phyloP scores from a whole-genome alignment of 1,140 invertebrate genomes.

The Berghia stephanieae region DNA sequence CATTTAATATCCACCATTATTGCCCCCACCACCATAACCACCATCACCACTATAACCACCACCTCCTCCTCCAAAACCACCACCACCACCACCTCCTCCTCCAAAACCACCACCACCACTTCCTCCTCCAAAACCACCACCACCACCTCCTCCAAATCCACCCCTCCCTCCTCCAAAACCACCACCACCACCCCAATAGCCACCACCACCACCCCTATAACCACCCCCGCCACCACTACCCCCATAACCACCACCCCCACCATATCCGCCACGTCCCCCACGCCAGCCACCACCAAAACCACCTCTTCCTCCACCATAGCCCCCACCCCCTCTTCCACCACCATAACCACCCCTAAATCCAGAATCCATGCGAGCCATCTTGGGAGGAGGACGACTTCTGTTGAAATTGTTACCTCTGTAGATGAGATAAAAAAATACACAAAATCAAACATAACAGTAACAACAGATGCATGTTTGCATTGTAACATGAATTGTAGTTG shows the following conservation, averaged over 20 bases:
- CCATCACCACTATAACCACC: neutral
- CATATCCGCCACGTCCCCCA: neutral
- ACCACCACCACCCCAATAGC: slow-evolving; percentile 12
- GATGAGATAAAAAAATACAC: neutral
- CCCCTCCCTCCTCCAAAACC: neutral
- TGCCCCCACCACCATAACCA: neutral
- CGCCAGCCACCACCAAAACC: too few relatives aligned
- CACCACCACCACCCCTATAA: slow-evolving; percentile 3
- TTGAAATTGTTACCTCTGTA: slow-evolving; percentile 20
- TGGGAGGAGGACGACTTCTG: neutral
- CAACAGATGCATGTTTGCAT: neutral
- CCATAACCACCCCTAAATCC: neutral
- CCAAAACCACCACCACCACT: neutral
- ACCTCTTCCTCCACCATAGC: neutral
- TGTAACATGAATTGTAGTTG: too few relatives aligned
- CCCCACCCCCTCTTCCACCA: neutral
- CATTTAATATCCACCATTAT: too few relatives aligned
- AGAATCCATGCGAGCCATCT: slow-evolving; percentile 19
- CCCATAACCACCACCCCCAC: neutral
- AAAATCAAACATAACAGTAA: neutral
- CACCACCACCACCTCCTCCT: neutral
- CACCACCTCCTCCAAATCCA: slow-evolving; percentile 8
- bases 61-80: neutral
- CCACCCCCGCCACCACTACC: neutral
- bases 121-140: neutral